Base-by-base conservation (phyloP, 2,888 invertebrate species). In the Leistus spinibarbis region DNA sequence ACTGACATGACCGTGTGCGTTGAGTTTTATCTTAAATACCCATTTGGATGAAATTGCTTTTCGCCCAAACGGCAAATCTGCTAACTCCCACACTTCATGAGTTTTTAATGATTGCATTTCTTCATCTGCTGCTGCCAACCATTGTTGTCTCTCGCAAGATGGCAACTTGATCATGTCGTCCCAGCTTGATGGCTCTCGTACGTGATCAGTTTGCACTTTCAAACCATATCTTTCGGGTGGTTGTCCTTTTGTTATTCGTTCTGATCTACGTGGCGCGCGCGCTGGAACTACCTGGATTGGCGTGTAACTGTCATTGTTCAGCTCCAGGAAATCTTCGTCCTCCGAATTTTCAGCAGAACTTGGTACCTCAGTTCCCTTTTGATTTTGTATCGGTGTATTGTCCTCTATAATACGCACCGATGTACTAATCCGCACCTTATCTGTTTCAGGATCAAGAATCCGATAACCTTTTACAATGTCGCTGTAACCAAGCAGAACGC, bases 391-490 rank as follows among this genome's bases (percentile, higher is more conserved):
- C 5, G 24, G 17, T 24, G n/a, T n/a, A 22, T 19, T 2, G 7
- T 22, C 5, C 27, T 64, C 64, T 16, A 64, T 23, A 9, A 64
- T 64, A 3, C 24, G 23, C 22, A 64, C 64, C 5, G 23, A 9
- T 64, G 23, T 2, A 16, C 24, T 27, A 5, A 64, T 27, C 64
- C 66, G 19, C 17, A 66, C 66, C 20, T 17, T 53, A 53, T 17
- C 20, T 4, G 67, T 54, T 67, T 22, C 23, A n/a, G 67, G 54
- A 54, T 67, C 54, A 13, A 67, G 22, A 10, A 67, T 23, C 1
- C 67, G 54, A 40, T 67, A 54, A 23, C 54, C 67, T 19, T 67
- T 67, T 7, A n/a, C 54, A n/a, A 53, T 54, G 17, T 53, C 19
- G 2, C 54, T 17, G 3, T 67, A 67, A 2, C 67, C 54, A 20